A percentile compares a stretch with the other conserved stretches of the same genome.
phyloP scores from a whole-genome alignment of 2,797 vertebrate species.

The Chrosomus eos region DNA sequence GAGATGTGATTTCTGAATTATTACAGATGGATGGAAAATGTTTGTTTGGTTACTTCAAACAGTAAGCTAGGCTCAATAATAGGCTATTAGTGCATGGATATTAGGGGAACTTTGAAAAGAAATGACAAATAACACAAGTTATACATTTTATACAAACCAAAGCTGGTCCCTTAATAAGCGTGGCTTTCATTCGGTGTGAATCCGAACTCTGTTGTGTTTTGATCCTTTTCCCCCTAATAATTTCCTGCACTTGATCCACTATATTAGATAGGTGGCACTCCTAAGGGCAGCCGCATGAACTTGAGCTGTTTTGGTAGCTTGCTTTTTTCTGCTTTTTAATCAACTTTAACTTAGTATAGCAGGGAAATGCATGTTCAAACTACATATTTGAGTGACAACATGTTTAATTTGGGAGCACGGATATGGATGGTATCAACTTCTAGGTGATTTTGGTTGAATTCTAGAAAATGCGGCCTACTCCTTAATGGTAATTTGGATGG shows the following conservation, averaged over 20 bases:
- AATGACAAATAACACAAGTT: background rate
- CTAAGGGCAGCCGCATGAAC: no score
- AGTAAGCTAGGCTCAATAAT: background rate
- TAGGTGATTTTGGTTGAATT: no score
- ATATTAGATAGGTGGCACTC: no score
- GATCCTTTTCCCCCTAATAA: background rate
- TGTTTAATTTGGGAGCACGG: no score
- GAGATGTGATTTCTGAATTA: conserved; percentile 43
- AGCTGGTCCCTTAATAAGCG: background rate
- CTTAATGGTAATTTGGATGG: no score
- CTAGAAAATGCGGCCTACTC: no score
- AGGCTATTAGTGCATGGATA: background rate
- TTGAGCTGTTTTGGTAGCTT: no score
- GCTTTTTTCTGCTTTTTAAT: no score
- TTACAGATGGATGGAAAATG: conserved; percentile 33
- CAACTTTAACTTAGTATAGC: no score
- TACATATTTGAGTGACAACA: no score
- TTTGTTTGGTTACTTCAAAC: conserved; percentile 22
- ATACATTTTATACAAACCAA: background rate
- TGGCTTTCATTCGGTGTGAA: background rate
- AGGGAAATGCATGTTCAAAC: no score
- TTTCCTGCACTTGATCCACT: background rate
- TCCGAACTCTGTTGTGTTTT: background rate
- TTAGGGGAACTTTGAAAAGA: background rate
- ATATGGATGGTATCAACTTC: no score